A percentile compares a stretch with the other conserved stretches of the same genome.
phyloP scores from a whole-genome alignment of 2,797 vertebrate species.

The Cirrhinus mrigala region DNA sequence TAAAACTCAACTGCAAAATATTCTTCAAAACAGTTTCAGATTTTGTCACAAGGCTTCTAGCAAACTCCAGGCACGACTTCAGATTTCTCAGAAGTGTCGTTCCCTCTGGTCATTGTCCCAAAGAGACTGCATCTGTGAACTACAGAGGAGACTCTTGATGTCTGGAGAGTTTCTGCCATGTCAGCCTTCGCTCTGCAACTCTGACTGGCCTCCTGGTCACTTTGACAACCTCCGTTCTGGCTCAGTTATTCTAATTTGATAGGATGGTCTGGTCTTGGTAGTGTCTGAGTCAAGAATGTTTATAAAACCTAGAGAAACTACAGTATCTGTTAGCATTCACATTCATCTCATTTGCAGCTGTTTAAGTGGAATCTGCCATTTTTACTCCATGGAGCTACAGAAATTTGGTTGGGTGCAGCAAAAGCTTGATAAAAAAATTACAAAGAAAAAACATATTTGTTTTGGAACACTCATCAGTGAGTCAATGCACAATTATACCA shows the following conservation, averaged over 20 bases:
- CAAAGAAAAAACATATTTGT: background rate
- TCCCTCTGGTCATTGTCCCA: background rate
- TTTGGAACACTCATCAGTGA: background rate
- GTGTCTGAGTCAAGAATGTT: background rate
- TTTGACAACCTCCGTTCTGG: conserved; percentile 20
- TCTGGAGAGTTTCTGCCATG: conserved; percentile 15
- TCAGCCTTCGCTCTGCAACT: background rate
- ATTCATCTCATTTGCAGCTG: background rate
- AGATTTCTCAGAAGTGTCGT: conserved; percentile 7
- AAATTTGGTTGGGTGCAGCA: background rate
- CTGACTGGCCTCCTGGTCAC: background rate
- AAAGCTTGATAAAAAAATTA: background rate
- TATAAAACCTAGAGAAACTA: background rate
- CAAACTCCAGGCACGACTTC: background rate
- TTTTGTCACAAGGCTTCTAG: conserved; percentile 15
- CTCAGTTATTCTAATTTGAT: conserved; percentile 2
- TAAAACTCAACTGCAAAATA: background rate
- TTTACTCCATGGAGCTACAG: background rate
- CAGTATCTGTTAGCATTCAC: background rate
- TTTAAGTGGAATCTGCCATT: background rate
- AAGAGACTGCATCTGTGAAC: conserved; percentile 28
- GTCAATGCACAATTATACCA: background rate
- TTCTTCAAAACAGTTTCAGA: background rate
- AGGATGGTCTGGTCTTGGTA: background rate
- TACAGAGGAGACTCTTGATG: conserved; percentile 4